Conservation (phyloP, 1,140 invertebrate species). For the Leptopilina boulardi region DNA sequence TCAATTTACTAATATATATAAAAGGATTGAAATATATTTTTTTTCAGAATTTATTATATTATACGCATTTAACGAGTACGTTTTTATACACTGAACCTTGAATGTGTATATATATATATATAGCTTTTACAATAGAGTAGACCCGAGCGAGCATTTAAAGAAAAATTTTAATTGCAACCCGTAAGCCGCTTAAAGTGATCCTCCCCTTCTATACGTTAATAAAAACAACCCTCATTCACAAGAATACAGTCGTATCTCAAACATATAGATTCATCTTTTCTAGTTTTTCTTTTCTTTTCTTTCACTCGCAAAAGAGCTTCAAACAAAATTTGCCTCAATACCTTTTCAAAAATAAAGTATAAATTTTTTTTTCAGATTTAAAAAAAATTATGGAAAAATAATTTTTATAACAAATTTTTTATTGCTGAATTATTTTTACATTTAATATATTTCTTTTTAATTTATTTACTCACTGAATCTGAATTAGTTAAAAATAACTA, state of each 20-base stretch:
- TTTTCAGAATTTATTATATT: not conserved
- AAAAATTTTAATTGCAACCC: constrained; percentile 74
- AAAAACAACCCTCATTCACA: constrained; percentile 62
- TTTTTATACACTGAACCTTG: constrained; percentile 13
- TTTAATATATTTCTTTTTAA: too few species aligned
- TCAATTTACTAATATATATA: not conserved
- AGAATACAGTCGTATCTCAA: constrained; percentile 34
- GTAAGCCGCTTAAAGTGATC: constrained; percentile 70
- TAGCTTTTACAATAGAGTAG: constrained; percentile 47
- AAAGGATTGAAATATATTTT: not conserved
- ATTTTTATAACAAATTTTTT: too few species aligned
- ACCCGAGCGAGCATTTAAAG: constrained; percentile 67
- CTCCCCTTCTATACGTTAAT: constrained; percentile 65
- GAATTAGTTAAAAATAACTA: too few species aligned
- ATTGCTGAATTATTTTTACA: too few species aligned
- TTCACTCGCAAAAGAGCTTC: not conserved
- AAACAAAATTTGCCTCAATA: not conserved
- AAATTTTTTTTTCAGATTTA: not conserved
- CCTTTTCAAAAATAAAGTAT: not conserved
- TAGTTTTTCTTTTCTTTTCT: not conserved
- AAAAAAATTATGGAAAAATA: not conserved
- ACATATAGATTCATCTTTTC: constrained; percentile 15
- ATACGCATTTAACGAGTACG: constrained; percentile 23
- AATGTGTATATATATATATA: constrained; percentile 22
- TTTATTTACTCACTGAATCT: too few species aligned